Evolutionary conservation across 2,888 invertebrate genomes (phyloP).

Genomic region (Dolomedes plantarius): DNA sequence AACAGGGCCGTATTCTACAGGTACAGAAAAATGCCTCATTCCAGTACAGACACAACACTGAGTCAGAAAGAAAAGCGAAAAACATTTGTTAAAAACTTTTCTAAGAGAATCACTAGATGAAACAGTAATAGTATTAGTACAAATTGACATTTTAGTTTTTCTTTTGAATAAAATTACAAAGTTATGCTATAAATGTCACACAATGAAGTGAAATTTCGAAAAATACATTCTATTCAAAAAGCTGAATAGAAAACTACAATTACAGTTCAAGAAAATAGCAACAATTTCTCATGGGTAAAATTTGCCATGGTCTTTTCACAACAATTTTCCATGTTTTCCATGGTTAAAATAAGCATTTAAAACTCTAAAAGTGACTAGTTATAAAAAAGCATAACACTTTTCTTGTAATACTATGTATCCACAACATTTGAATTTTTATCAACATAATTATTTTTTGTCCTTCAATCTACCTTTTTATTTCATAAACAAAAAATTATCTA

Average conservation of each 20-base stretch:
- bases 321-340: constrained; percentile 22
- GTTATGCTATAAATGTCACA: constrained; percentile 64
- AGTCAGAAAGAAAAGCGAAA: constrained; percentile 31
- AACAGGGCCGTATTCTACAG: neutral
- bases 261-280: constrained; percentile 67
- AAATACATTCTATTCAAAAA: constrained; percentile 68
- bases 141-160: constrained; percentile 53
- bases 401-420: neutral
- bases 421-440: neutral
- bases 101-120: constrained; percentile 55
- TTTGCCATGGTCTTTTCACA: constrained; percentile 48
- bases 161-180: constrained; percentile 65
- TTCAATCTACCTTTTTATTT: neutral
- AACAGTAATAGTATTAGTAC: constrained; percentile 33
- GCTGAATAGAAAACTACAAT: constrained; percentile 68
- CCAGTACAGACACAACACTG: constrained; percentile 44
- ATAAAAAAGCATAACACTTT: constrained; percentile 32
- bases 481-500: neutral
- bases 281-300: constrained; percentile 50
- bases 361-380: constrained; percentile 55
- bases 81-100: constrained; percentile 45
- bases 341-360: constrained; percentile 31
- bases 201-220: constrained; percentile 66
- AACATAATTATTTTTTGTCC: neutral
- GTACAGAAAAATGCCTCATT: constrained; percentile 59